Conservation (phyloP, 2,797 vertebrate genomes). For the Rhabdophis nuchalis region DNA sequence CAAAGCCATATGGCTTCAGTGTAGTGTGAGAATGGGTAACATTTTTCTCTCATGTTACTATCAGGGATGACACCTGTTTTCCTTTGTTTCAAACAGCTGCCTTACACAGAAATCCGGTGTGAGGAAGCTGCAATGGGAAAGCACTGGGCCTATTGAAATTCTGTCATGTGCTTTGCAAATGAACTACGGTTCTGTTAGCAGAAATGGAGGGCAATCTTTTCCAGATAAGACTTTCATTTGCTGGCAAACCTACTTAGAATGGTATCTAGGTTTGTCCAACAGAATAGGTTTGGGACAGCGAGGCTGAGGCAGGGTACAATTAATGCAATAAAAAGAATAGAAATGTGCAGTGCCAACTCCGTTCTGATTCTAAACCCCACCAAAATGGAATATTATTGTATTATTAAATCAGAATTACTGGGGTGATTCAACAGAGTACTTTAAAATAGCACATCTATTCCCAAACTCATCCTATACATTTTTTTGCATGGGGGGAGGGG, state of each 20-base stretch:
- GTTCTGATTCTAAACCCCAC: neutral
- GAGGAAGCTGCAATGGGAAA: neutral
- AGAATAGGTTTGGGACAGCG: neutral
- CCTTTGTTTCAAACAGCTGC: neutral
- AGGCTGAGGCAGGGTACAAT: neutral
- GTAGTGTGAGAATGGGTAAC: neutral
- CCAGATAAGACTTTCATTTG: neutral
- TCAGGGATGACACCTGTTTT: neutral
- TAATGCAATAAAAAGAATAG: neutral
- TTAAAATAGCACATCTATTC: constrained; percentile 5
- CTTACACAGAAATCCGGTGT: neutral
- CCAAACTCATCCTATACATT: constrained; percentile 30
- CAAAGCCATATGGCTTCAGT: neutral
- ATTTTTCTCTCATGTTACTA: neutral
- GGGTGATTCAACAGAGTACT: neutral
- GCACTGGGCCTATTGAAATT: neutral
- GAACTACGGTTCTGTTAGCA: too few species aligned
- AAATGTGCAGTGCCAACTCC: neutral
- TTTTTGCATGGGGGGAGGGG: neutral
- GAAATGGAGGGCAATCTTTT: neutral
- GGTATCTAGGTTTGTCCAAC: neutral
- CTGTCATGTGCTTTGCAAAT: neutral
- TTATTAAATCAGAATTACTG: neutral
- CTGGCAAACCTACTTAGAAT: neutral
- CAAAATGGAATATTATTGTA: neutral